phyloP scores from a whole-genome alignment of 2,113 vertebrate species.

The Misgurnus mizolepis region DNA sequence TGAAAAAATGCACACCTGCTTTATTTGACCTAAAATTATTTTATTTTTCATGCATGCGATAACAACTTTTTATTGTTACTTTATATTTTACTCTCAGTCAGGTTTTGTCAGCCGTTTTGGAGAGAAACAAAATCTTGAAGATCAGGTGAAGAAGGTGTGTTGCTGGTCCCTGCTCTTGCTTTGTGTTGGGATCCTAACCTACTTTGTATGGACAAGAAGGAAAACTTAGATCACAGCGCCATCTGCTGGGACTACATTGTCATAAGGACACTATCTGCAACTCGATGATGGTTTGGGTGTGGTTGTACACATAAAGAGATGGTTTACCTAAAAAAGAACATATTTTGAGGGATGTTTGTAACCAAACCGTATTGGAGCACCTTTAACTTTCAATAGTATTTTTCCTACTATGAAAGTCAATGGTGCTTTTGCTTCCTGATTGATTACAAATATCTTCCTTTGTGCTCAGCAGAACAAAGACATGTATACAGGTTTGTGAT shows the following conservation, averaged over 20 bases:
- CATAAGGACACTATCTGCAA: background rate
- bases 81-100: constrained; percentile 54
- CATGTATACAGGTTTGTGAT: too few relatives aligned
- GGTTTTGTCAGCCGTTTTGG: constrained; percentile 71
- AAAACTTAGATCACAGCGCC: constrained; percentile 49
- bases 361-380: too few relatives aligned
- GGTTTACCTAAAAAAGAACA: too few relatives aligned
- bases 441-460: too few relatives aligned
- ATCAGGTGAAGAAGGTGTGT: constrained; percentile 65
- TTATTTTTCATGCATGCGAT: background rate
- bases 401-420: too few relatives aligned
- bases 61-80: background rate
- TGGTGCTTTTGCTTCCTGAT: too few relatives aligned
- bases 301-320: background rate
- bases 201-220: constrained; percentile 63
- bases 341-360: too few relatives aligned
- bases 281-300: background rate
- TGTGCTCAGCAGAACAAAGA: too few relatives aligned
- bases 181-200: constrained; percentile 56
- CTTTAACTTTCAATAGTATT: too few relatives aligned
- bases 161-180: constrained; percentile 67
- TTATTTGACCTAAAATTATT: too few relatives aligned
- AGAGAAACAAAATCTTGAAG: constrained; percentile 66
- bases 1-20: too few relatives aligned
- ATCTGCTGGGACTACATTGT: constrained; percentile 46